These are phyloP conservation scores for Tinea trinotella DNA, from an alignment of 2,888 invertebrate species.

Conservation along the genomic window DNA sequence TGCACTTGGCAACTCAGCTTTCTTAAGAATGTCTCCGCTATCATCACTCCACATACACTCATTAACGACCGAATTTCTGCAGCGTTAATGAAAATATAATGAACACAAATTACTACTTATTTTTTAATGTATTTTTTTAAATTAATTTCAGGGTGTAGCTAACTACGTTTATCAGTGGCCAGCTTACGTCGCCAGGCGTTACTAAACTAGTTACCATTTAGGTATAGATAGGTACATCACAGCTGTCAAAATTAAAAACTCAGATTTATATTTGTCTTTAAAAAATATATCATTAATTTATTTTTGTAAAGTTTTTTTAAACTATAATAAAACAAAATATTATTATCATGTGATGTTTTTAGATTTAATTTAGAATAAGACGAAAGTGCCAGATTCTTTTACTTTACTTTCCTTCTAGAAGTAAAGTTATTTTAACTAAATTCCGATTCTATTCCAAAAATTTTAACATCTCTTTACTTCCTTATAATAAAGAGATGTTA, in stretches of 20 bases:
- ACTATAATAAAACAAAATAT: slow-evolving; percentile 25
- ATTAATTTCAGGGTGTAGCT: slow-evolving; percentile 40
- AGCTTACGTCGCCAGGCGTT: slow-evolving; percentile 46
- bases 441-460: no score
- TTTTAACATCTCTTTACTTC: no score
- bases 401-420: not conserved
- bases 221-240: slow-evolving; percentile 9
- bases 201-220: slow-evolving; percentile 27
- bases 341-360: slow-evolving; percentile 41
- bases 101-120: not conserved
- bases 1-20: no score
- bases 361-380: slow-evolving; percentile 42
- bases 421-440: not conserved
- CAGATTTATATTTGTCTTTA: not conserved
- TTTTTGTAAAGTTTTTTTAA: not conserved
- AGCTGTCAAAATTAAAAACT: not conserved
- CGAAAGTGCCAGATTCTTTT: slow-evolving; percentile 55
- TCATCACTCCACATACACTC: no score
- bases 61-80: no score
- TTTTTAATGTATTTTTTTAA: slow-evolving; percentile 14
- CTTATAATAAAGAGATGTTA: no score
- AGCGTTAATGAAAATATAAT: no score
- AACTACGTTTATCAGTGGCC: slow-evolving; percentile 51
- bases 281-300: slow-evolving; percentile 5
- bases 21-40: no score